Conservation (phyloP, 2,113 vertebrate genomes). For the Trematocara variabile region DNA sequence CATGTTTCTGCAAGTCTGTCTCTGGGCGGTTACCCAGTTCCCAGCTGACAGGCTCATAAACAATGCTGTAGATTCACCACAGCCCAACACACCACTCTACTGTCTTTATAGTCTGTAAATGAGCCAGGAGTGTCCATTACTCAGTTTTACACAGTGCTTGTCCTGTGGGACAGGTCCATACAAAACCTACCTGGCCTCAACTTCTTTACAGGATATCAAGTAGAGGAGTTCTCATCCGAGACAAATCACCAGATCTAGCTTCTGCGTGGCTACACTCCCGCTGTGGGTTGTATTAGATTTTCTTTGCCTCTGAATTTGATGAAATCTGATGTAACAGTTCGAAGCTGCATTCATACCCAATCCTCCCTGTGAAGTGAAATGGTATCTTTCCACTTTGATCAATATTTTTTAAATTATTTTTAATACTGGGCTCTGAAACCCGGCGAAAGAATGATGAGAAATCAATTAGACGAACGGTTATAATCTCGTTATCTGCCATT, state of each 20-base stretch:
- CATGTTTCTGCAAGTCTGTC: slow-evolving; percentile 12
- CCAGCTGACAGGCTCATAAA: slow-evolving; percentile 32
- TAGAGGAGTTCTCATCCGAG: not conserved
- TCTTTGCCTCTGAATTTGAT: not conserved
- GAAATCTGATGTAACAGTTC: not conserved
- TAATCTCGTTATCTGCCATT: slow-evolving; percentile 1
- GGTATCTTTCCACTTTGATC: not conserved
- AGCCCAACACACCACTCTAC: not conserved
- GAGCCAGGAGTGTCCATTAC: not conserved
- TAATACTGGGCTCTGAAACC: not conserved
- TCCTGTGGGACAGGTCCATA: not conserved
- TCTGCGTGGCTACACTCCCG: not conserved
- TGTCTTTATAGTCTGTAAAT: slow-evolving; percentile 20
- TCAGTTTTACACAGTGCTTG: not conserved
- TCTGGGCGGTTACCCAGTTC: slow-evolving; percentile 25
- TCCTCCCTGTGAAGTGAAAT: not conserved
- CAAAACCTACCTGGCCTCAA: not conserved
- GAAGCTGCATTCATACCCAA: not conserved
- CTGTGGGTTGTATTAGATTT: not conserved
- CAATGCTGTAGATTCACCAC: slow-evolving; percentile 1
- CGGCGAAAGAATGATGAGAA: not conserved
- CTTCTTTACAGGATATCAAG: not conserved
- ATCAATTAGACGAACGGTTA: not conserved
- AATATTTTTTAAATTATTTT: not conserved
- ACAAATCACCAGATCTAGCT: not conserved